These are phyloP conservation scores for Bettongia penicillata DNA, from an alignment of 2,113 vertebrate genomes.

Conservation along the genomic window DNA sequence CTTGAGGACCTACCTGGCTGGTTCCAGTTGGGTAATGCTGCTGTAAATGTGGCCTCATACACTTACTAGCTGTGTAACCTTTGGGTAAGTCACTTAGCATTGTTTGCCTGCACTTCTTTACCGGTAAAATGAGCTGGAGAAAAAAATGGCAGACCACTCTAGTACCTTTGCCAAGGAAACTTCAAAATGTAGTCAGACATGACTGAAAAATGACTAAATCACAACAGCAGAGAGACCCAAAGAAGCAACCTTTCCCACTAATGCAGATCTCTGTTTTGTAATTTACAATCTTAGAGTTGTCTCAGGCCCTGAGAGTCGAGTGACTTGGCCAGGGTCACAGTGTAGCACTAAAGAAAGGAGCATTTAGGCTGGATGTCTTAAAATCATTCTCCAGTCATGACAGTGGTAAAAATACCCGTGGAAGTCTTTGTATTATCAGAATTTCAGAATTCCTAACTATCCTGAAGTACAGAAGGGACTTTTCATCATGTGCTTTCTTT, in stretches of 20 bases:
- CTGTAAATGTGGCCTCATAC: neutral
- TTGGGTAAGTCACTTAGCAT: neutral
- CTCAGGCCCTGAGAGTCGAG: neutral
- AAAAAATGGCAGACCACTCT: too few relatives aligned
- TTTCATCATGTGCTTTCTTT: neutral
- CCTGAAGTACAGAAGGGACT: neutral
- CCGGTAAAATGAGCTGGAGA: neutral
- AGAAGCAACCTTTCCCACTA: neutral
- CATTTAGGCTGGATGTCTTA: neutral
- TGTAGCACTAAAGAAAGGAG: neutral
- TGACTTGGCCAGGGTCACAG: neutral
- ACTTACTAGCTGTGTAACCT: neutral
- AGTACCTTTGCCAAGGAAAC: neutral
- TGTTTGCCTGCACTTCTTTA: neutral
- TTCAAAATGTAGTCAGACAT: neutral
- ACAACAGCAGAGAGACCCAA: neutral
- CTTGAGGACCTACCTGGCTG: too few relatives aligned
- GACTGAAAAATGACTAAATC: neutral
- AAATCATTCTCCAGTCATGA: neutral
- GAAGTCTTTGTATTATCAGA: neutral
- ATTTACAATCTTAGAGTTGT: neutral
- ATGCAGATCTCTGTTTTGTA: neutral
- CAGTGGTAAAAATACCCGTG: neutral
- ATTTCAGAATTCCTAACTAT: neutral
- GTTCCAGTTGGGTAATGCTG: too few relatives aligned